A percentile compares a stretch with the other conserved stretches of the same genome.
These are phyloP conservation scores for Ctenicera cuprea DNA, from an alignment of 2,888 invertebrate species.

Conservation along the genomic window DNA sequence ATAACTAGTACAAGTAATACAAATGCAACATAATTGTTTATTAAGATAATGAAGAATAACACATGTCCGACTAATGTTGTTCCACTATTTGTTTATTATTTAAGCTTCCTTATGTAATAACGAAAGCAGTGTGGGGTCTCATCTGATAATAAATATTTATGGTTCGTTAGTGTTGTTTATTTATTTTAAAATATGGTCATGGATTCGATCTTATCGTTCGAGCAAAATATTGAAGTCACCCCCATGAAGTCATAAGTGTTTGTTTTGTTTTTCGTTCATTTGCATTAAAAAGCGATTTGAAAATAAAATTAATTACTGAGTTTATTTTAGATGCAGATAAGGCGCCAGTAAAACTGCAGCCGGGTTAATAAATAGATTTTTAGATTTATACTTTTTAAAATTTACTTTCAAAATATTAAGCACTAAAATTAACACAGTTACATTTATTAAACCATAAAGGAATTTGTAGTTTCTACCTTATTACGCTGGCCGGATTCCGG, in stretches of 20 bases:
- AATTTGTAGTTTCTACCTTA: too few relatives aligned
- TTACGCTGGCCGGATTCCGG: too few relatives aligned
- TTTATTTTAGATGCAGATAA: too few relatives aligned
- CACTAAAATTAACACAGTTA: too few relatives aligned
- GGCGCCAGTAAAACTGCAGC: too few relatives aligned
- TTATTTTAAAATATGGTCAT: slow-evolving; percentile 12
- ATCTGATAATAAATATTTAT: slow-evolving; percentile 28
- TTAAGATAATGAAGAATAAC: not conserved
- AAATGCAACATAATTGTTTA: not conserved
- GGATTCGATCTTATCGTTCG: slow-evolving; percentile 9
- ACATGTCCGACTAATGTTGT: not conserved
- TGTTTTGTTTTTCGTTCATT: not conserved
- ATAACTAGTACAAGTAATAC: too few relatives aligned
- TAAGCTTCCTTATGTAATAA: slow-evolving; percentile 22
- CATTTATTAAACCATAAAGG: too few relatives aligned
- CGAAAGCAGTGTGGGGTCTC: slow-evolving; percentile 18
- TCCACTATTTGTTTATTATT: slow-evolving; percentile 26
- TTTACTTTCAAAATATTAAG: too few relatives aligned
- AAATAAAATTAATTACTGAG: too few relatives aligned
- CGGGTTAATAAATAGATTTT: too few relatives aligned
- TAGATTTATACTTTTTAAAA: too few relatives aligned
- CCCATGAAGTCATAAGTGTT: slow-evolving; percentile 1
- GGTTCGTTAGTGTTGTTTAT: slow-evolving; percentile 6
- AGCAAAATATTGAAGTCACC: slow-evolving; percentile 16
- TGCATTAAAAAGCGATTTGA: not conserved